phyloP scores from a whole-genome alignment of 1,140 invertebrate species.

The Psilanteris sp. region DNA sequence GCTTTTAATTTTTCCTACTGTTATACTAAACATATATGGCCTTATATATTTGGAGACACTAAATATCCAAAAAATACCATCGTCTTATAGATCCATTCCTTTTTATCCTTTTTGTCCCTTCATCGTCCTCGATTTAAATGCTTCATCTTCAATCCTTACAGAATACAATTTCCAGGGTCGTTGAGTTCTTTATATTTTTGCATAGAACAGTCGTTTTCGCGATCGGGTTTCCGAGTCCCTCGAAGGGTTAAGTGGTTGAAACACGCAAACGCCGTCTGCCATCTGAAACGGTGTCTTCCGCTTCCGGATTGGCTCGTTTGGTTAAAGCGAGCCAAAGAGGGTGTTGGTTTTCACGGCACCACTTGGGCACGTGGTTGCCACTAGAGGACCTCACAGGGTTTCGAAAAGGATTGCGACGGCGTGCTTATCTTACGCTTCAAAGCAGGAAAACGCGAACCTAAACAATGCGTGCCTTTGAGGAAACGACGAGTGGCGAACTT shows the following conservation, averaged over 20 bases:
- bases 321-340: constrained; percentile 66
- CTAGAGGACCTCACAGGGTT: constrained; percentile 66
- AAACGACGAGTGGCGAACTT: constrained; percentile 24
- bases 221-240: constrained; percentile 69
- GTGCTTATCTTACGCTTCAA: constrained; percentile 54
- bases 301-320: constrained; percentile 75
- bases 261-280: constrained; percentile 41
- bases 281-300: constrained; percentile 72
- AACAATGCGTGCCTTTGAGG: constrained; percentile 62
- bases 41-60: too few species aligned
- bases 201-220: constrained; percentile 41
- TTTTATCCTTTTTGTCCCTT: too few species aligned
- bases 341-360: constrained; percentile 64
- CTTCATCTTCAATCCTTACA: too few species aligned
- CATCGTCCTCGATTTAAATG: too few species aligned
- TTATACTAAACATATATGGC: too few species aligned
- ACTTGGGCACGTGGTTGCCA: constrained; percentile 76
- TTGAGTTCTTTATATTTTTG: background rate
- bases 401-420: constrained; percentile 61
- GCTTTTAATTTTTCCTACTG: too few species aligned
- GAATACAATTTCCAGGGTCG: background rate
- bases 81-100: too few species aligned
- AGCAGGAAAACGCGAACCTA: constrained; percentile 60
- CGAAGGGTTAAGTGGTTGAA: constrained; percentile 73
- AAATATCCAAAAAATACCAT: too few species aligned